Evolutionary conservation across 2,888 invertebrate species (phyloP).

Genomic region (Eristalis tenax): DNA sequence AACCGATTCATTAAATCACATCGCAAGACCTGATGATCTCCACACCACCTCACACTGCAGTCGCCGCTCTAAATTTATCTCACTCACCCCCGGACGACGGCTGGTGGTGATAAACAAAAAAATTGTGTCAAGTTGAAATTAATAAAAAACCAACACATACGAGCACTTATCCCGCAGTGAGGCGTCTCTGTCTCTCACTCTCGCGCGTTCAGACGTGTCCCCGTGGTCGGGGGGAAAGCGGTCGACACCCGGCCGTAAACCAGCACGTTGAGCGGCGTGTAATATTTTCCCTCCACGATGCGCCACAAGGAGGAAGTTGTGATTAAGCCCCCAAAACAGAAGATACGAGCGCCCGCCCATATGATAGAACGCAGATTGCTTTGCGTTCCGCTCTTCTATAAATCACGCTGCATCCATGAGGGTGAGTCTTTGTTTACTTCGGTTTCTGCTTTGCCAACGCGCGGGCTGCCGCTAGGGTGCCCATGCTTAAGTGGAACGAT

Average conservation of each 20-base stretch:
- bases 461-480: constrained; percentile 19
- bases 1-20: background rate
- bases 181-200: background rate
- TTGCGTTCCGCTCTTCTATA: constrained; percentile 54
- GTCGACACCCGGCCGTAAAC: background rate
- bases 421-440: constrained; percentile 23
- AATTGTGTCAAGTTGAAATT: constrained; percentile 56
- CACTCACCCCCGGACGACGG: background rate
- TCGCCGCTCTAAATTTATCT: background rate
- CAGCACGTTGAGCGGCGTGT: constrained; percentile 16
- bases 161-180: background rate
- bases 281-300: constrained; percentile 20
- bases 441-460: background rate
- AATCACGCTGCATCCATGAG: constrained; percentile 28
- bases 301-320: constrained; percentile 26
- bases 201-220: background rate
- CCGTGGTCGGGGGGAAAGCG: background rate
- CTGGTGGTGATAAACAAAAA: constrained; percentile 25
- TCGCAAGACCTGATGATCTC: background rate
- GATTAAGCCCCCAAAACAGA: constrained; percentile 34
- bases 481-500: constrained; percentile 28
- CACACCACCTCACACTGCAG: background rate
- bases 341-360: background rate
- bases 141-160: constrained; percentile 43
- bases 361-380: constrained; percentile 47